These are phyloP conservation scores for Amiota minor DNA, from an alignment of 2,888 invertebrate species.

Conservation along the genomic window DNA sequence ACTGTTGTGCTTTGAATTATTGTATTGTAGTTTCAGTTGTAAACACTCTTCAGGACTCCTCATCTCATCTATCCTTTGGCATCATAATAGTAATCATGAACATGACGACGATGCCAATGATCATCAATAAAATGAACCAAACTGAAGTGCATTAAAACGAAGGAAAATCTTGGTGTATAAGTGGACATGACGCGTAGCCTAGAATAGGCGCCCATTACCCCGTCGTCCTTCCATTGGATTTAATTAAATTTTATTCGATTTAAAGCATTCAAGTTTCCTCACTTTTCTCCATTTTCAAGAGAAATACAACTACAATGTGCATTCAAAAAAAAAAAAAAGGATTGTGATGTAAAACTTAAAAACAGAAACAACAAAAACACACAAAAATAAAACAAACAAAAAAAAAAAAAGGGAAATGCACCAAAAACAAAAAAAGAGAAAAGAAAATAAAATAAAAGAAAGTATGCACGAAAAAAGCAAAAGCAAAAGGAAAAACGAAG, in stretches of 20 bases:
- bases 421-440: constrained; percentile 7
- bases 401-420: not conserved
- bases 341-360: too few species aligned
- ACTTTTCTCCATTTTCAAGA: constrained; percentile 25
- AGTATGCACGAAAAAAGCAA: not conserved
- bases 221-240: not conserved
- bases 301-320: constrained; percentile 2
- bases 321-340: too few species aligned
- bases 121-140: too few species aligned
- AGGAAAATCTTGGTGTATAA: too few species aligned
- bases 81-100: too few species aligned
- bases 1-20: too few species aligned
- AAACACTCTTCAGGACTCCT: too few species aligned
- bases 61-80: too few species aligned
- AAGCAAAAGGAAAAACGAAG: not conserved
- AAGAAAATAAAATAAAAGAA: not conserved
- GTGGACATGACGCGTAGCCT: too few species aligned
- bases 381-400: constrained; percentile 17
- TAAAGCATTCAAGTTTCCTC: constrained; percentile 9
- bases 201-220: too few species aligned
- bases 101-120: too few species aligned
- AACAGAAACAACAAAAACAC: not conserved
- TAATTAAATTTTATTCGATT: constrained; percentile 23
- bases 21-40: too few species aligned
- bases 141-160: constrained; percentile 9